These are phyloP conservation scores for Acanthiza pusilla DNA, from an alignment of 2,797 vertebrate genomes.

Conservation along the genomic window DNA sequence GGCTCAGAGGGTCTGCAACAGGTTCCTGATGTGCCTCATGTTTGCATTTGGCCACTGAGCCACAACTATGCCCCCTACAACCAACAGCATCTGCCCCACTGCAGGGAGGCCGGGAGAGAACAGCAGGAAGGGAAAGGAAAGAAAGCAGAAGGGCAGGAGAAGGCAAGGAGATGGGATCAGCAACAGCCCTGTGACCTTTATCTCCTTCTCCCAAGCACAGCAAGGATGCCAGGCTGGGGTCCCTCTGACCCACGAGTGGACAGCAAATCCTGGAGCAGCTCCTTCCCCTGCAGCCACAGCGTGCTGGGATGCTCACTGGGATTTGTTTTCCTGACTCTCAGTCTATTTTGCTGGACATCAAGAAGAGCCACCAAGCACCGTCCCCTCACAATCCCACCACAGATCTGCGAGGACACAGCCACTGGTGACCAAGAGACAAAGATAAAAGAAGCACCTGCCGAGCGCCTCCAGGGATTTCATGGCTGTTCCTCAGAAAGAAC, in stretches of 20 bases:
- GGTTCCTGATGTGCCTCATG: rapidly evolving
- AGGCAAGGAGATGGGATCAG: background rate
- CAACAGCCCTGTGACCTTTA: rapidly evolving
- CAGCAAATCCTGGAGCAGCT: background rate
- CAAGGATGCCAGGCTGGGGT: background rate
- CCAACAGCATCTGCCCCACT: background rate
- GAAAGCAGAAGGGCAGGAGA: background rate
- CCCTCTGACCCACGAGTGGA: rapidly evolving
- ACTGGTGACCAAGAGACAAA: background rate
- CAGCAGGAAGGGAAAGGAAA: background rate
- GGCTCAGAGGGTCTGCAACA: background rate
- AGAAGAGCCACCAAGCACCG: background rate
- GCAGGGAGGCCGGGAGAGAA: background rate
- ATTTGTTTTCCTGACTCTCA: background rate
- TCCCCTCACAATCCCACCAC: rapidly evolving
- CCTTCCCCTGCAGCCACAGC: background rate
- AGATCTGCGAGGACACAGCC: rapidly evolving
- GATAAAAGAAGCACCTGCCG: background rate
- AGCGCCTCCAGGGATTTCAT: background rate
- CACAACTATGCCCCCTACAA: rapidly evolving
- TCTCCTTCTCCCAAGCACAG: background rate
- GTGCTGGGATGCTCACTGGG: rapidly evolving
- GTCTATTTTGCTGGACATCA: background rate
- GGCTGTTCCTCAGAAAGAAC: background rate
- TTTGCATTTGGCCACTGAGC: background rate